A percentile compares a stretch with the other conserved stretches of the same genome.
Evolutionary conservation across 1,140 invertebrate species (phyloP).

Genomic region (Zaprionus camerounensis): DNA sequence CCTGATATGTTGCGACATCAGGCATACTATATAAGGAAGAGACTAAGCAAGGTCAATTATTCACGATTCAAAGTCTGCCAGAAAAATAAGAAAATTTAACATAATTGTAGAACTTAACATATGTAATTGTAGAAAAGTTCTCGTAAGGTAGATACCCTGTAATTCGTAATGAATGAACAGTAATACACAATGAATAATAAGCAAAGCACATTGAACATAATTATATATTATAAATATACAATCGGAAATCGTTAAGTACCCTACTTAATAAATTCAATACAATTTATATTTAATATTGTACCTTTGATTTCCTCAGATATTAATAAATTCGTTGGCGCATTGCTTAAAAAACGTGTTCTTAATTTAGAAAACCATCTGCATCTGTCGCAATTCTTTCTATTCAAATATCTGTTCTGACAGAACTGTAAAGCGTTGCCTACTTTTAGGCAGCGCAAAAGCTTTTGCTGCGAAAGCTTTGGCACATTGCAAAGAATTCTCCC

Average conservation of each 20-base stretch:
- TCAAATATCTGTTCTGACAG: neutral
- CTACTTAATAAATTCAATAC: no score
- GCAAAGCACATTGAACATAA: no score
- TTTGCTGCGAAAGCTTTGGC: constrained; percentile 6
- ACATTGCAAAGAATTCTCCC: neutral
- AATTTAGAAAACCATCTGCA: neutral
- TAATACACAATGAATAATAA: neutral
- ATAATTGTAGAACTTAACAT: neutral
- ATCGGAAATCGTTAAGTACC: no score
- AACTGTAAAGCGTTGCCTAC: constrained; percentile 16
- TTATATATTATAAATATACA: no score
- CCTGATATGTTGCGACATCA: neutral
- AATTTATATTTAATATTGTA: no score
- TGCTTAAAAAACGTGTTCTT: neutral
- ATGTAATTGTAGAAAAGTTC: no score
- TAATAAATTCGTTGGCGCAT: no score
- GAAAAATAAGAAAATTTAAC: neutral
- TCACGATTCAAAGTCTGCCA: neutral
- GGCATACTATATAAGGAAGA: neutral
- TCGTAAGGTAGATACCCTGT: neutral
- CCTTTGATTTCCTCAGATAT: no score
- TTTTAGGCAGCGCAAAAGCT: constrained; percentile 30
- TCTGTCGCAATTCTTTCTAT: neutral
- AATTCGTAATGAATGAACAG: neutral
- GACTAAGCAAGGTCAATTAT: constrained; percentile 7